Percentiles rank a stretch among this genome's conserved stretches.
Evolutionary conservation across 1,140 invertebrate genomes (phyloP).

Genomic region (Drosophila sp.): DNA sequence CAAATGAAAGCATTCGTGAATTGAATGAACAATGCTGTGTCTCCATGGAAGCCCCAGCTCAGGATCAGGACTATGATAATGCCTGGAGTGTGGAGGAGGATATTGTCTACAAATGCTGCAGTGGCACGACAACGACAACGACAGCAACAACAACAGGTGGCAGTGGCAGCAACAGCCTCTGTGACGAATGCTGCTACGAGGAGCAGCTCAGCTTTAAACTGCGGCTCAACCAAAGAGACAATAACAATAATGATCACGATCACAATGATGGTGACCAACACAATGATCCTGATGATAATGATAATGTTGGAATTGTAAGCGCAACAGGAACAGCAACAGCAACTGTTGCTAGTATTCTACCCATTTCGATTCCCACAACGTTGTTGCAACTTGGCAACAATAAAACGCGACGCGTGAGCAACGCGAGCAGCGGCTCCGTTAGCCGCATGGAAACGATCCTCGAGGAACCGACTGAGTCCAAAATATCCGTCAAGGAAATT

Average conservation of each 20-base stretch:
- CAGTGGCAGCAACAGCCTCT: constrained; percentile 50
- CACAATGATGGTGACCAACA: constrained; percentile 4
- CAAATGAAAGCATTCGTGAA: constrained; percentile 76
- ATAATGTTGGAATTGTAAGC: not conserved
- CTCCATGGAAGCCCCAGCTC: constrained; percentile 37
- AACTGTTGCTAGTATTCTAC: constrained; percentile 1
- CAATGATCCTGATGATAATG: not conserved
- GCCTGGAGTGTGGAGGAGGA: constrained; percentile 82
- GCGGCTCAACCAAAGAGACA: constrained; percentile 61
- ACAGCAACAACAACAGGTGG: constrained; percentile 37
- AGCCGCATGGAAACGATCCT: constrained; percentile 91
- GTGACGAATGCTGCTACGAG: constrained; percentile 69
- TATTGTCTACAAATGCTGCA: constrained; percentile 74
- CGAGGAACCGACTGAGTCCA: constrained; percentile 90
- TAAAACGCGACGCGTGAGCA: constrained; percentile 83
- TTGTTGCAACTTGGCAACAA: constrained; percentile 28
- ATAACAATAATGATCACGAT: constrained; percentile 54
- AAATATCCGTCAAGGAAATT: constrained; percentile 92
- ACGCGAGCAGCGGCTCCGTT: constrained; percentile 87
- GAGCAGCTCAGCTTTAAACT: constrained; percentile 67
- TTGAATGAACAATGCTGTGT: constrained; percentile 76
- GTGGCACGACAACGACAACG: constrained; percentile 28
- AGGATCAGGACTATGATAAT: constrained; percentile 63
- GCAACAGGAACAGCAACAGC: constrained; percentile 1
- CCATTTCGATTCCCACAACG: constrained; percentile 7